Conservation (phyloP, 2,888 invertebrate species). For the Spodoptera littoralis region DNA sequence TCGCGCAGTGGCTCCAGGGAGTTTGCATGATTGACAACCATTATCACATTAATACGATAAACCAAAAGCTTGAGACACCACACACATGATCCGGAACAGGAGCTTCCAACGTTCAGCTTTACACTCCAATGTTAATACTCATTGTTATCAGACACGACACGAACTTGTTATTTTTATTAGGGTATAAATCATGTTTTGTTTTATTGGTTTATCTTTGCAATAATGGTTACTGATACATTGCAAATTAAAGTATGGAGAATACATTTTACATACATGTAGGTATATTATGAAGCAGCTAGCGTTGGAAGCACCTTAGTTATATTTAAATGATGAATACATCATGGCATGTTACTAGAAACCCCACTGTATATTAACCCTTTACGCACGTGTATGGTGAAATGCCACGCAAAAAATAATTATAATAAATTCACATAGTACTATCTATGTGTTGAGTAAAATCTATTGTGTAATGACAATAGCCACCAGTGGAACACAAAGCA, state of each 20-base stretch:
- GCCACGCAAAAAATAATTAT: slow-evolving; percentile 45
- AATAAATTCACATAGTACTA: slow-evolving; percentile 15
- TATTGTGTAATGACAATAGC: slow-evolving; percentile 42
- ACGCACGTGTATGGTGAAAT: slow-evolving; percentile 65
- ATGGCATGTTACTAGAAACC: slow-evolving; percentile 53
- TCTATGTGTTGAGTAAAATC: slow-evolving; percentile 24
- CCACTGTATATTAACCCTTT: slow-evolving; percentile 59
- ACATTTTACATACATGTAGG: slow-evolving; percentile 29
- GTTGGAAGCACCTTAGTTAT: slow-evolving; percentile 66
- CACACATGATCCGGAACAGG: slow-evolving; percentile 68
- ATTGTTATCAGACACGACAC: slow-evolving; percentile 3
- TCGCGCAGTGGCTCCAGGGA: slow-evolving; percentile 80
- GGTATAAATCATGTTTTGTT: slow-evolving; percentile 9
- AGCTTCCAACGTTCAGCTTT: slow-evolving; percentile 68
- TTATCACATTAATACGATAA: slow-evolving; percentile 86
- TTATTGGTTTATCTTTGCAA: slow-evolving; percentile 56
- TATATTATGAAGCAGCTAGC: slow-evolving; percentile 47
- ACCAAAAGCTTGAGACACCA: slow-evolving; percentile 80
- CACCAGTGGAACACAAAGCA: slow-evolving; percentile 48
- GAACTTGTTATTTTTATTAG: slow-evolving; percentile 1
- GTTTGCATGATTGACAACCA: slow-evolving; percentile 89
- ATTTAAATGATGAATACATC: slow-evolving; percentile 60
- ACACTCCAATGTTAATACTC: slow-evolving; percentile 17
- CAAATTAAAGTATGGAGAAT: slow-evolving; percentile 48
- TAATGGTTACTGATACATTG: slow-evolving; percentile 48